A percentile compares a stretch with the other conserved stretches of the same genome.
These are phyloP conservation scores for Oryzias javanicus DNA, from an alignment of 2,113 vertebrate species.

Conservation along the genomic window DNA sequence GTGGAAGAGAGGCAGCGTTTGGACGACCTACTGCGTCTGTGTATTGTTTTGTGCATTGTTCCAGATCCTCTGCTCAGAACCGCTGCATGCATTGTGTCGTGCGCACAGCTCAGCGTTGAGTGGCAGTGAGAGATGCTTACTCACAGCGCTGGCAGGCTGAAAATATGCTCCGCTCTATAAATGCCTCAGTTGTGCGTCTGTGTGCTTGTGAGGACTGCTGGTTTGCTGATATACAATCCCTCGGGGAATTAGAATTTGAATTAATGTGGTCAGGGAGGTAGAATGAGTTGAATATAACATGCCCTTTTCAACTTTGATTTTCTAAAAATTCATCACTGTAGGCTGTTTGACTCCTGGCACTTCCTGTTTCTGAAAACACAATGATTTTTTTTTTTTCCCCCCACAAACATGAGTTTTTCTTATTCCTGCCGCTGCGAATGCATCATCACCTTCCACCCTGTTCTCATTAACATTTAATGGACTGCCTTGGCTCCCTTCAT, in stretches of 20 bases:
- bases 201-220: conserved; percentile 14
- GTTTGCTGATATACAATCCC: conserved; percentile 37
- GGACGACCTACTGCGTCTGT: conserved; percentile 36
- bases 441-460: conserved; percentile 24
- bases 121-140: conserved; percentile 49
- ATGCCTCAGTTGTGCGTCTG: conserved; percentile 13
- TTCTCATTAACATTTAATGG: conserved; percentile 64
- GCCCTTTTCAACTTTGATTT: conserved; percentile 55
- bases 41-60: conserved; percentile 55
- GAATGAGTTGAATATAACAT: conserved; percentile 40
- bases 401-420: conserved; percentile 45
- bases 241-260: conserved; percentile 40
- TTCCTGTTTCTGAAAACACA: conserved; percentile 35
- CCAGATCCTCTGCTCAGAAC: conserved; percentile 33
- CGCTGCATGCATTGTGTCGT: conserved; percentile 37
- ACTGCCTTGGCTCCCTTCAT: conserved; percentile 47
- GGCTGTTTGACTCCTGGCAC: conserved; percentile 36
- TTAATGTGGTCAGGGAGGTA: conserved; percentile 43
- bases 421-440: conserved; percentile 27
- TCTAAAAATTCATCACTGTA: conserved; percentile 40
- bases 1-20: conserved; percentile 30
- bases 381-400: conserved; percentile 20
- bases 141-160: conserved; percentile 48
- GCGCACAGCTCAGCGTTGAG: conserved; percentile 42
- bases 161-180: conserved; percentile 32